A percentile compares a stretch with the other conserved stretches of the same genome.
phyloP scores from a whole-genome alignment of 2,797 vertebrate species.

The Chrysocyon brachyurus region DNA sequence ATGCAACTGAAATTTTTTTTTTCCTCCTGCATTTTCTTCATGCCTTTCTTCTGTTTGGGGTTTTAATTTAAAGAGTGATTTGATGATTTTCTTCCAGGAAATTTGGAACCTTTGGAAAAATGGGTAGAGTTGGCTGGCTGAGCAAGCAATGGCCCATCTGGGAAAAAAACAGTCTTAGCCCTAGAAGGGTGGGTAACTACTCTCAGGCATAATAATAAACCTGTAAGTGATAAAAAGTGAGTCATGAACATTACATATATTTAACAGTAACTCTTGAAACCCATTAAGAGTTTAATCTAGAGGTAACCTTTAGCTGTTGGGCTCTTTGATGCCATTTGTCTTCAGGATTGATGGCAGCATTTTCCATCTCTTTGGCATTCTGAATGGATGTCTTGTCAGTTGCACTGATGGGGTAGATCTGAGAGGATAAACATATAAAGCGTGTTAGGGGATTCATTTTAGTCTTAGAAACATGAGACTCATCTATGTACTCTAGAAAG shows the following conservation, averaged over 20 bases:
- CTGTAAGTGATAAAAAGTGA: conserved; percentile 41
- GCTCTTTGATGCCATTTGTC: conserved; percentile 87
- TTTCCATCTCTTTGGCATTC: conserved; percentile 62
- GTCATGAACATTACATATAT: not conserved
- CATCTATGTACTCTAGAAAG: not conserved
- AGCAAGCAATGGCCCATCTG: not conserved
- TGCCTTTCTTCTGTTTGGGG: not conserved
- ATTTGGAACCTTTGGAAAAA: not conserved
- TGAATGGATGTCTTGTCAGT: conserved; percentile 26
- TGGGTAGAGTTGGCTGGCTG: not conserved
- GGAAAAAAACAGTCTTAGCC: not conserved
- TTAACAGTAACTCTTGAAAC: conserved; percentile 20
- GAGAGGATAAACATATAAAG: conserved; percentile 45
- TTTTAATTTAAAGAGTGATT: not conserved
- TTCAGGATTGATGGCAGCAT: conserved; percentile 81
- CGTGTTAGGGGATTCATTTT: conserved; percentile 25
- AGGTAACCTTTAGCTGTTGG: conserved; percentile 89
- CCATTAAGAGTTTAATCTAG: conserved; percentile 43
- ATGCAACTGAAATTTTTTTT: not conserved
- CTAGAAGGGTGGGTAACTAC: not conserved
- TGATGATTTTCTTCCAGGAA: conserved; percentile 1
- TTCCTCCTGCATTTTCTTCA: not conserved
- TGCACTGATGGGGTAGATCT: conserved; percentile 64
- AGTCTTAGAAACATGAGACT: not conserved
- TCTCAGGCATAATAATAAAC: conserved; percentile 34